A percentile compares a stretch with the other conserved stretches of the same genome.
Conservation (phyloP, 2,888 invertebrate genomes). For the Drosophila ustulata region DNA sequence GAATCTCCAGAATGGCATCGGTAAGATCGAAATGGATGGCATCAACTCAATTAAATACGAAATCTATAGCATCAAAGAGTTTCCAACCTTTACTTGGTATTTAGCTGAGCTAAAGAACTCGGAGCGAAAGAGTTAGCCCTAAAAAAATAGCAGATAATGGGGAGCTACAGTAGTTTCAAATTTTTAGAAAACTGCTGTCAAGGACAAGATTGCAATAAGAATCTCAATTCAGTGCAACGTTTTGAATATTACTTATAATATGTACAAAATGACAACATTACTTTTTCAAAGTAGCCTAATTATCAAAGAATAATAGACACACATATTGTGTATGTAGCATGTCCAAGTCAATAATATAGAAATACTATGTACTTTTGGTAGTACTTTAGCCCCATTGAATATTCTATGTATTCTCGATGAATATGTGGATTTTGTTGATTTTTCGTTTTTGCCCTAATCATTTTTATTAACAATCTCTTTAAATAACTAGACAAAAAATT, state of each 20-base stretch:
- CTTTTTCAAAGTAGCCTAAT: constrained; percentile 66
- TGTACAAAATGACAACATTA: constrained; percentile 78
- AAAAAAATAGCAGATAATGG: neutral
- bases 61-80: constrained; percentile 88
- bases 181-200: constrained; percentile 18
- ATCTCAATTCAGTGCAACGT: constrained; percentile 39
- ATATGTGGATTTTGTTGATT: constrained; percentile 50
- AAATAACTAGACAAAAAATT: constrained; percentile 53
- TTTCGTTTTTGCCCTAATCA: constrained; percentile 26
- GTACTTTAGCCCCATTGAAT: constrained; percentile 66
- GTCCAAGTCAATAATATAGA: constrained; percentile 69
- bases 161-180: constrained; percentile 2
- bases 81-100: constrained; percentile 93
- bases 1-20: constrained; percentile 92
- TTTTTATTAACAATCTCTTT: constrained; percentile 49
- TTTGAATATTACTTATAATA: constrained; percentile 64
- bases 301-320: constrained; percentile 59
- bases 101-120: constrained; percentile 89
- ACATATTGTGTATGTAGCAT: constrained; percentile 71
- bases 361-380: constrained; percentile 60
- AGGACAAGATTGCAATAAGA: constrained; percentile 28
- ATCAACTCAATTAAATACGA: constrained; percentile 93
- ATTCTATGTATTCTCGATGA: constrained; percentile 50
- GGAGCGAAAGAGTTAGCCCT: constrained; percentile 80
- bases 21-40: constrained; percentile 94